Conservation (phyloP, 2,113 vertebrate genomes). For the Setophaga petechia region DNA sequence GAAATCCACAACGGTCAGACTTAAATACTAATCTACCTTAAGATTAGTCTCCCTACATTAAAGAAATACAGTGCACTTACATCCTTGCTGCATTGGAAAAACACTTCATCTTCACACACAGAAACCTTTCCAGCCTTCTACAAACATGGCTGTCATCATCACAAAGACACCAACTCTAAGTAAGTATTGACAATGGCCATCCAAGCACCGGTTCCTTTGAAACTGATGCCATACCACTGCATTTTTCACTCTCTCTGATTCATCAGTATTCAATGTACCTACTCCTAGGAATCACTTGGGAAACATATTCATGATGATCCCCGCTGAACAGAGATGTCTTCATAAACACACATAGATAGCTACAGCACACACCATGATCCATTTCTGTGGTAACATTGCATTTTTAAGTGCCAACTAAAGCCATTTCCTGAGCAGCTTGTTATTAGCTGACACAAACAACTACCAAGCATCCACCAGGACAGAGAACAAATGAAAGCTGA, state of each 20-base stretch:
- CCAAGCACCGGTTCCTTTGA: neutral
- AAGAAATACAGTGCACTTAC: neutral
- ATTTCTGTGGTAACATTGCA: neutral
- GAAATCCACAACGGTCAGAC: neutral
- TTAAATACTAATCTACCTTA: neutral
- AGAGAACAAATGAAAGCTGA: neutral
- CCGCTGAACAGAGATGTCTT: neutral
- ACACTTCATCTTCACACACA: neutral
- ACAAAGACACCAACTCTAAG: conserved; percentile 4
- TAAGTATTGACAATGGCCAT: conserved; percentile 13
- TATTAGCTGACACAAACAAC: neutral
- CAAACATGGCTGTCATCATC: neutral
- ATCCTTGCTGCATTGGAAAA: neutral
- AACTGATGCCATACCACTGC: neutral
- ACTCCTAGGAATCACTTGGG: neutral
- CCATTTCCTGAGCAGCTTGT: neutral
- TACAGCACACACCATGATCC: neutral
- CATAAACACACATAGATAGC: neutral
- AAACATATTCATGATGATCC: neutral
- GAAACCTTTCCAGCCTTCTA: neutral
- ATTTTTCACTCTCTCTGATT: neutral
- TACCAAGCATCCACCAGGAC: neutral
- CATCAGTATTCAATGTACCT: neutral
- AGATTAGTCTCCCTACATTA: neutral
- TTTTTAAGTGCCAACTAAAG: neutral